Conservation (phyloP, 2,797 vertebrate genomes). For the Mormyrops attenuatus region DNA sequence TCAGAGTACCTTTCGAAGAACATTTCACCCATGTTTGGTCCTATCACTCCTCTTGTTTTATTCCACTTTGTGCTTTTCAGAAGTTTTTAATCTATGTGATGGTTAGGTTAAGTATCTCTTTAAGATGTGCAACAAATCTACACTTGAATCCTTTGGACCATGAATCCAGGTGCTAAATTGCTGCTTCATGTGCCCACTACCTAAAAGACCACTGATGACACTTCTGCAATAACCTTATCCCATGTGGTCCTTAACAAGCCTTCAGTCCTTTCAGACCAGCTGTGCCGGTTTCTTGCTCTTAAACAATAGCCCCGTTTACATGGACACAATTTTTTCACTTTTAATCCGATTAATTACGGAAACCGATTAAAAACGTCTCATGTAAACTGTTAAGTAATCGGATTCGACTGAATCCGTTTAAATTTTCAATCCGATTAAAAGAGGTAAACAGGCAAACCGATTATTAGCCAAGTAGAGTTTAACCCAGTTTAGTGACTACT, state of each 20-base stretch:
- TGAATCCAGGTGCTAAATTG: neutral
- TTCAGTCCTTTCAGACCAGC: conserved; percentile 46
- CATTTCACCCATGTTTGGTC: neutral
- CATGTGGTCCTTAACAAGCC: conserved; percentile 19
- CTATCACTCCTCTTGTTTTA: neutral
- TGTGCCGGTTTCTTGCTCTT: conserved; percentile 35
- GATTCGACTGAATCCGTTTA: too few relatives aligned
- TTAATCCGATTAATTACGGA: too few relatives aligned
- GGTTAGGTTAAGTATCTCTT: neutral
- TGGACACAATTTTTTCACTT: too few relatives aligned
- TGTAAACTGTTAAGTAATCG: too few relatives aligned
- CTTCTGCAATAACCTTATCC: neutral
- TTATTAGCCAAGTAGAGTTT: too few relatives aligned
- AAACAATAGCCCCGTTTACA: neutral
- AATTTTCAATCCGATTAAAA: too few relatives aligned
- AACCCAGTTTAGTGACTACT: too few relatives aligned
- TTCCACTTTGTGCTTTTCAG: neutral
- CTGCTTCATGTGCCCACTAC: neutral
- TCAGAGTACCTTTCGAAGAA: neutral
- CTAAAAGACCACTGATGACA: neutral
- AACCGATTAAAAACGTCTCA: too few relatives aligned
- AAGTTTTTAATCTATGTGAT: neutral
- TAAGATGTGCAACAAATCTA: neutral
- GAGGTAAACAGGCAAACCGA: too few relatives aligned
- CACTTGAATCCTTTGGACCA: neutral